A percentile compares a stretch with the other conserved stretches of the same genome.
Evolutionary conservation across 2,797 vertebrate species (phyloP).

Genomic region (Sebastes cheni): DNA sequence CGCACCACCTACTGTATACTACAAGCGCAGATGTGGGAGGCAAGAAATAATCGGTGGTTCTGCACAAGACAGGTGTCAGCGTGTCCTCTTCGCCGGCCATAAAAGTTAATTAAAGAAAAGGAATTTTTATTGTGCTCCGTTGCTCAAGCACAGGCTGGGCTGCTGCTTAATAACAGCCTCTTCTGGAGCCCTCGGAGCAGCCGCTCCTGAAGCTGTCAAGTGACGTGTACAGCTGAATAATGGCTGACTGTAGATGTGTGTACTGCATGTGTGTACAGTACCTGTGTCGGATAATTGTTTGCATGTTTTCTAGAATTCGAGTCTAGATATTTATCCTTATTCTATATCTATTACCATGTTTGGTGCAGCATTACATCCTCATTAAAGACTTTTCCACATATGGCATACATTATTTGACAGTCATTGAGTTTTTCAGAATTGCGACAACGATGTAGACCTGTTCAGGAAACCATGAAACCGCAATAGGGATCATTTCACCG

Average conservation of each 20-base stretch:
- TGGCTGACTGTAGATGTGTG: constrained; percentile 49
- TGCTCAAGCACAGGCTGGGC: constrained; percentile 56
- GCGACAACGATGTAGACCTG: not conserved
- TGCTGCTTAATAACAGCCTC: constrained; percentile 70
- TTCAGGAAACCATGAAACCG: not conserved
- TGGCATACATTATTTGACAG: not conserved
- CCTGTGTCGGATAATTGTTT: constrained; percentile 21
- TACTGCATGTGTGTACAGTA: constrained; percentile 7
- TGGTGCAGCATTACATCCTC: not conserved
- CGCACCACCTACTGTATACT: not conserved
- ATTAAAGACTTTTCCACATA: not conserved
- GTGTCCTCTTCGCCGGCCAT: constrained; percentile 73
- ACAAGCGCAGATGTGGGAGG: constrained; percentile 34
- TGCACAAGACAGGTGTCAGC: constrained; percentile 76
- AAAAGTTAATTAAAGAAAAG: constrained; percentile 84
- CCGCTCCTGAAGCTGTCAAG: constrained; percentile 69
- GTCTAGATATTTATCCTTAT: constrained; percentile 3
- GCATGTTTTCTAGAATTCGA: constrained; percentile 23
- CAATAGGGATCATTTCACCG: not conserved
- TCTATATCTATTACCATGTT: not conserved
- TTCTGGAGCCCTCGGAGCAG: constrained; percentile 50
- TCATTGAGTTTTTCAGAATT: not conserved
- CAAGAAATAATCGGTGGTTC: constrained; percentile 64
- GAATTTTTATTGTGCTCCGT: constrained; percentile 76
- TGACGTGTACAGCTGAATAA: constrained; percentile 58